These are phyloP conservation scores for Globicephala melas DNA, from an alignment of 2,113 vertebrate species.

Conservation along the genomic window DNA sequence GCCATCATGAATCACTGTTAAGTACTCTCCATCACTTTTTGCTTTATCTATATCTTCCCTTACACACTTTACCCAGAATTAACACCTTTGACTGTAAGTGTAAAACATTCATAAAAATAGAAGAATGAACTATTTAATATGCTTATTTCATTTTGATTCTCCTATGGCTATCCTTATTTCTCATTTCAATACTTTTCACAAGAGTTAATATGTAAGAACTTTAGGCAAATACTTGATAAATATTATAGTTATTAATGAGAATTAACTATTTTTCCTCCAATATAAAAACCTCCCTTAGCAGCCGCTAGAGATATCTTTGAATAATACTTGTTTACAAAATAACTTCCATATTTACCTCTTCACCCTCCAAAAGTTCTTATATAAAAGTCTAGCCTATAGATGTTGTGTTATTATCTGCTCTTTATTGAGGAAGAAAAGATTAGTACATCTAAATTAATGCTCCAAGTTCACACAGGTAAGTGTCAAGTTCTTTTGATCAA, in stretches of 20 bases:
- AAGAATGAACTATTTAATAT: background rate
- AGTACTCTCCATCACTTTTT: background rate
- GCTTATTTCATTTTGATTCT: background rate
- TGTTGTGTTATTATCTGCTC: background rate
- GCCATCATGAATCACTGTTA: background rate
- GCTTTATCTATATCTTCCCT: background rate
- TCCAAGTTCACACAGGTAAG: background rate
- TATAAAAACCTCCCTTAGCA: background rate
- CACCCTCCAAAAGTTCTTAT: background rate
- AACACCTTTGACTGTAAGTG: accelerated
- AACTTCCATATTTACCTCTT: background rate
- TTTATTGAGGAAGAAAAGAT: background rate
- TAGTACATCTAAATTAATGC: background rate
- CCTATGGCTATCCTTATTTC: background rate
- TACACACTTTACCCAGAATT: background rate
- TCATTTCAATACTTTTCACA: background rate
- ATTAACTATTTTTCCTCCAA: background rate
- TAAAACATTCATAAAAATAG: background rate
- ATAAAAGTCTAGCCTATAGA: background rate
- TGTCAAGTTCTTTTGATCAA: background rate
- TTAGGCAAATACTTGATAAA: background rate
- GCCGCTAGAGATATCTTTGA: background rate
- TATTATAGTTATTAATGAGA: background rate
- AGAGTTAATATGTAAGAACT: background rate
- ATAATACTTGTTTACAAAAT: background rate